Percentiles rank a stretch among this genome's conserved stretches.
Evolutionary conservation across 1,140 invertebrate species (phyloP).

Genomic region (Charaxes varanes): DNA sequence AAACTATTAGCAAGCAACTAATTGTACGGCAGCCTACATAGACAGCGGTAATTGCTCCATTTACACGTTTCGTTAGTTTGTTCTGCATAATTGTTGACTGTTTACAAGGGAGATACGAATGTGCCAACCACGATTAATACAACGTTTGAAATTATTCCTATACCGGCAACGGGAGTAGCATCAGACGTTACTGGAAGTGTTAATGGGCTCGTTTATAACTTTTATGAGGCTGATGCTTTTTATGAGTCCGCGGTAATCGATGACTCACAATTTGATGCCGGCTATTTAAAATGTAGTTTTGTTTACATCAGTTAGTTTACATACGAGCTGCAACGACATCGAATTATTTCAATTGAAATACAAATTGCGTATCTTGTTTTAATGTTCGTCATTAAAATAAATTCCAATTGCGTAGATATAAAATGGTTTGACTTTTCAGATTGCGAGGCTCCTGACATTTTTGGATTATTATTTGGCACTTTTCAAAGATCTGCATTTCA

Average conservation of each 20-base stretch:
- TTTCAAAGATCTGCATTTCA: too few relatives aligned
- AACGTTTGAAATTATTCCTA: constrained; percentile 37
- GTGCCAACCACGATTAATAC: constrained; percentile 40
- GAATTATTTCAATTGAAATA: background rate
- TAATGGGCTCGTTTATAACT: constrained; percentile 29
- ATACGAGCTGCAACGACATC: too few relatives aligned
- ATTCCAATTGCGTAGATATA: too few relatives aligned
- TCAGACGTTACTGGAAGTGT: constrained; percentile 21
- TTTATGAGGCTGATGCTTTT: constrained; percentile 25
- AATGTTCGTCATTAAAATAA: too few relatives aligned
- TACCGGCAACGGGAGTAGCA: constrained; percentile 17
- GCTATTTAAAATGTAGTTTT: constrained; percentile 5
- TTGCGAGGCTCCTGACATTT: too few relatives aligned
- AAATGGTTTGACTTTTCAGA: too few relatives aligned
- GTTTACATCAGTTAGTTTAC: background rate
- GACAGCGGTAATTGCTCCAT: constrained; percentile 67
- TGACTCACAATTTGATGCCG: constrained; percentile 19
- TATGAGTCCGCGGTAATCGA: constrained; percentile 18
- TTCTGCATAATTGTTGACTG: constrained; percentile 64
- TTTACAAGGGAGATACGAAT: constrained; percentile 56
- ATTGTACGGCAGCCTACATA: constrained; percentile 69
- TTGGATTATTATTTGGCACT: too few relatives aligned
- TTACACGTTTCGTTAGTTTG: constrained; percentile 69
- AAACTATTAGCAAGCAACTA: constrained; percentile 69
- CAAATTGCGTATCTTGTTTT: too few relatives aligned